A percentile compares a stretch with the other conserved stretches of the same genome.
Conservation (phyloP, 2,888 invertebrate species). For the Osmoderma eremita region DNA sequence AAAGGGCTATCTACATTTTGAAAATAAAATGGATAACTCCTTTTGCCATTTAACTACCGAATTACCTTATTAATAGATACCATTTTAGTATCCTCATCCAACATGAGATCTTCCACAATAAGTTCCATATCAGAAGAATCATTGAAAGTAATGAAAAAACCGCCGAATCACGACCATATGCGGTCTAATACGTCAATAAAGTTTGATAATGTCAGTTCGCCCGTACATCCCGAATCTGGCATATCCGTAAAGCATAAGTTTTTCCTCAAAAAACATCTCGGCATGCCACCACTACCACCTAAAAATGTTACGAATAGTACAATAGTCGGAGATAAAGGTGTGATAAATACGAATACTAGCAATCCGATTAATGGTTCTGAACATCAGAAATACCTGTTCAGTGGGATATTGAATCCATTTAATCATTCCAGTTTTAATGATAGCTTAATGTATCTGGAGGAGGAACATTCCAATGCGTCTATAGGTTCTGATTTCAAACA, state of each 20-base stretch:
- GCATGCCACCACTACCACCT: constrained; percentile 2
- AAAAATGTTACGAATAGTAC: constrained; percentile 44
- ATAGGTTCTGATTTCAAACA: constrained; percentile 44
- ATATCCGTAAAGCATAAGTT: constrained; percentile 37
- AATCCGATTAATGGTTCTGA: constrained; percentile 51
- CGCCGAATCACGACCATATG: neutral
- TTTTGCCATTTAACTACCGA: neutral
- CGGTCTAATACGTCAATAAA: constrained; percentile 10
- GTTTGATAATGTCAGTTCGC: constrained; percentile 48
- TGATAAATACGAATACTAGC: constrained; percentile 58
- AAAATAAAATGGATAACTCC: too few species aligned
- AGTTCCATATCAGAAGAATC: constrained; percentile 37
- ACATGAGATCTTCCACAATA: constrained; percentile 29
- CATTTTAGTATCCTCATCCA: constrained; percentile 13
- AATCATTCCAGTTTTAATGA: constrained; percentile 54
- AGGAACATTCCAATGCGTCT: constrained; percentile 43
- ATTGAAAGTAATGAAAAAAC: constrained; percentile 15
- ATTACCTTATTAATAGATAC: neutral
- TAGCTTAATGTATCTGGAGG: constrained; percentile 51
- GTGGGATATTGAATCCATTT: constrained; percentile 50
- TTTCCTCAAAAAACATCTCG: constrained; percentile 41
- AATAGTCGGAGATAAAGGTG: constrained; percentile 55
- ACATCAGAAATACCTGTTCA: constrained; percentile 47
- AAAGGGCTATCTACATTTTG: too few species aligned
- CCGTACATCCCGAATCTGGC: constrained; percentile 48